Conservation (phyloP, 2,113 vertebrate genomes). For the Pelodiscus sinensis region DNA sequence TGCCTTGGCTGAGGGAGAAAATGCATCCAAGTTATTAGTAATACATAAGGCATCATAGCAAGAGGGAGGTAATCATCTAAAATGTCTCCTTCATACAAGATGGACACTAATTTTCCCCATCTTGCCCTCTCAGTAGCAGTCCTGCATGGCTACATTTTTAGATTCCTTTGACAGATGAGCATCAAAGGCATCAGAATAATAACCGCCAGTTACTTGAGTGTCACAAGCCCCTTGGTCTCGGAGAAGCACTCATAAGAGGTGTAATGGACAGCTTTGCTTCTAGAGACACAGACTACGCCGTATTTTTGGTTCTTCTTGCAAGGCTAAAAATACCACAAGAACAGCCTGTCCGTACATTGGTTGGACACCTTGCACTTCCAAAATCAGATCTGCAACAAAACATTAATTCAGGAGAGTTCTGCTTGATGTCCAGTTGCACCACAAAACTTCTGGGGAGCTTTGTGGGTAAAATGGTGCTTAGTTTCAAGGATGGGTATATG, state of each 20-base stretch:
- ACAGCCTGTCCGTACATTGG: background rate
- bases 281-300: too few species aligned
- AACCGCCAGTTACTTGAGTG: too few species aligned
- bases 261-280: background rate
- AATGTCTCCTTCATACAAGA: background rate
- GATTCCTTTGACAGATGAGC: background rate
- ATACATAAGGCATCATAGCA: background rate
- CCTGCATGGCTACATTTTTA: background rate
- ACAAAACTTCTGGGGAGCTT: background rate
- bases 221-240: background rate
- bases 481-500: background rate
- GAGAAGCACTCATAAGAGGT: background rate
- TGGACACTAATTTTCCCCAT: background rate
- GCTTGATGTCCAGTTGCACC: background rate
- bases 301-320: background rate
- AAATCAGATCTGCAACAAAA: background rate
- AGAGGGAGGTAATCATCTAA: too few species aligned
- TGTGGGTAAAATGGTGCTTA: background rate
- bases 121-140: background rate
- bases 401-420: background rate
- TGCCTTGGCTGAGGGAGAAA: background rate
- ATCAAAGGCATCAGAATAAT: background rate
- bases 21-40: background rate
- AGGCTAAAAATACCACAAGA: background rate
- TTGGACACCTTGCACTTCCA: background rate